Conservation (phyloP, 2,113 vertebrate species). For the Danionella cerebrum region DNA sequence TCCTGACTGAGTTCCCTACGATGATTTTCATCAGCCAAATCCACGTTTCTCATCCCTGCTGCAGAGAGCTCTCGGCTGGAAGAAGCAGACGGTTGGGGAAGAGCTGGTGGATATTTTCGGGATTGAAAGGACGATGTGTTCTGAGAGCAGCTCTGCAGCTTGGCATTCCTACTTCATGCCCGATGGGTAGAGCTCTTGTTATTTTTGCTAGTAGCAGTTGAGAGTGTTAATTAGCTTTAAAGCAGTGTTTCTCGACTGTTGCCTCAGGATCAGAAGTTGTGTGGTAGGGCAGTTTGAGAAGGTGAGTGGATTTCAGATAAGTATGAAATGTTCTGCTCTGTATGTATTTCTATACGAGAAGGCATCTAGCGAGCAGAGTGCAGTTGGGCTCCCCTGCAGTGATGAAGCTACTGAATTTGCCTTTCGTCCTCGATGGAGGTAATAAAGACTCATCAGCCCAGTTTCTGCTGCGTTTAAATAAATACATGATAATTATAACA, state of each 20-base stretch:
- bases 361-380: slow-evolving; percentile 69
- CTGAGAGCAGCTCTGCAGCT: slow-evolving; percentile 34
- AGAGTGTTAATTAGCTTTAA: too few species aligned
- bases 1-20: too few species aligned
- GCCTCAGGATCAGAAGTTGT: too few species aligned
- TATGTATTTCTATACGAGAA: too few species aligned
- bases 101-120: slow-evolving; percentile 67
- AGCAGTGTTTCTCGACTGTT: too few species aligned
- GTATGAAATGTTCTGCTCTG: not conserved
- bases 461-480: not conserved
- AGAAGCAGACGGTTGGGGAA: slow-evolving; percentile 57
- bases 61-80: slow-evolving; percentile 65
- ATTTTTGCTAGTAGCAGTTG: not conserved
- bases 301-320: too few species aligned
- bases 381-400: slow-evolving; percentile 73
- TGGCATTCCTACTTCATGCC: slow-evolving; percentile 80
- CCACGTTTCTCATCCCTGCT: not conserved
- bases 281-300: too few species aligned
- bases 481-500: not conserved
- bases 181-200: slow-evolving; percentile 66
- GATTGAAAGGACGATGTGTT: slow-evolving; percentile 63
- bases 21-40: not conserved
- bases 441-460: not conserved
- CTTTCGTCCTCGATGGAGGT: slow-evolving; percentile 59
- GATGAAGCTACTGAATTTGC: slow-evolving; percentile 65